Conservation (phyloP, 2,113 vertebrate genomes). For the Heptranchias perlo region DNA sequence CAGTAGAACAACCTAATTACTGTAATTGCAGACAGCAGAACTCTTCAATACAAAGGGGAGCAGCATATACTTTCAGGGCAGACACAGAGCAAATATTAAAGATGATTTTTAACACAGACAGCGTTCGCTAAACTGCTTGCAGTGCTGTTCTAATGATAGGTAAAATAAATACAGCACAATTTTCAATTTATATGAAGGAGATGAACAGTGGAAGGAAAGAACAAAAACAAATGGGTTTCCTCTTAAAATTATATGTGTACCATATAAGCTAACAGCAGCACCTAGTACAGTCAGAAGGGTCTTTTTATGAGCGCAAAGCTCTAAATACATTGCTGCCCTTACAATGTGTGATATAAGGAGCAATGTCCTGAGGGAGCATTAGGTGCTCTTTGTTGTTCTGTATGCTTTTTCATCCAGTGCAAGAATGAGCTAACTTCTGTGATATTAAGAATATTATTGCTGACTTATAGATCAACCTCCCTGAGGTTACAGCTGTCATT, state of each 20-base stretch:
- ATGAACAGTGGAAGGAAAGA: not conserved
- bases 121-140: slow-evolving; percentile 19
- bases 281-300: not conserved
- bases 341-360: not conserved
- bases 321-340: not conserved
- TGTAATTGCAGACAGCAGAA: slow-evolving; percentile 34
- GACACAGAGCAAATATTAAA: slow-evolving; percentile 26
- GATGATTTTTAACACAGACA: slow-evolving; percentile 18
- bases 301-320: not conserved
- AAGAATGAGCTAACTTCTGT: not conserved
- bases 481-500: not conserved
- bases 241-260: not conserved
- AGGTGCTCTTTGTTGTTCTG: not conserved
- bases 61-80: slow-evolving; percentile 33
- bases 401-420: not conserved
- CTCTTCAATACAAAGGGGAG: slow-evolving; percentile 31
- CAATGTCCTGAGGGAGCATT: not conserved
- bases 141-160: not conserved
- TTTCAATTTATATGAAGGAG: slow-evolving; percentile 5
- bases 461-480: not conserved
- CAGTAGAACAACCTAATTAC: slow-evolving; percentile 35
- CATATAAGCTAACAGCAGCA: not conserved
- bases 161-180: slow-evolving; percentile 18
- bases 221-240: not conserved
- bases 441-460: not conserved